Evolutionary conservation across 2,113 vertebrate genomes (phyloP).

Genomic region (Bos indicus): DNA sequence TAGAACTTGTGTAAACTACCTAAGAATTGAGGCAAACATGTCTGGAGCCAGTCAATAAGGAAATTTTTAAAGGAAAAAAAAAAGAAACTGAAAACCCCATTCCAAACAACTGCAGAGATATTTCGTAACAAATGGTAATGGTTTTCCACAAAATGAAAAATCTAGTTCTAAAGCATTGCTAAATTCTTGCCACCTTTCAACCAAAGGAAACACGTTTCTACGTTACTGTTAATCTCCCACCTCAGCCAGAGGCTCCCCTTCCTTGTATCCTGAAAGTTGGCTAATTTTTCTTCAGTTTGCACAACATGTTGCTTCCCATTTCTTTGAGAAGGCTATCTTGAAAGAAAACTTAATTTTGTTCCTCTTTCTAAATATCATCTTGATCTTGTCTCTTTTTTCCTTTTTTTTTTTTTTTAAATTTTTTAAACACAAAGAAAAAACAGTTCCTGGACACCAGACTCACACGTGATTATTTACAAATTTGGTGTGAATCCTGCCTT

Average conservation of each 20-base stretch:
- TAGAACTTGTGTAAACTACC: conserved; percentile 59
- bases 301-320: conserved; percentile 42
- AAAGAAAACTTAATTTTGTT: conserved; percentile 63
- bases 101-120: conserved; percentile 12
- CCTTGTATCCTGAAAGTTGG: conserved; percentile 52
- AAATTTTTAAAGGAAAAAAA: conserved; percentile 44
- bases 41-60: conserved; percentile 59
- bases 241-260: conserved; percentile 65
- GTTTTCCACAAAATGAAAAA: conserved; percentile 67
- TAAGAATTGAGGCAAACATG: conserved; percentile 71
- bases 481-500: conserved; percentile 75
- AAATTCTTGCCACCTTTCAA: conserved; percentile 46
- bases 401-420: not conserved
- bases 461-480: conserved; percentile 79
- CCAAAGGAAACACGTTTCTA: not conserved
- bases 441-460: conserved; percentile 74
- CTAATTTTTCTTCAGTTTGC: conserved; percentile 58
- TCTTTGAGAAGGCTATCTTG: conserved; percentile 62
- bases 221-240: conserved; percentile 7
- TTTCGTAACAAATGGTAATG: conserved; percentile 26
- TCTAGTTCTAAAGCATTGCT: conserved; percentile 56
- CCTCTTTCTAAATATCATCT: conserved; percentile 33
- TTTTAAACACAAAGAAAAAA: conserved; percentile 14
- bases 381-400: not conserved
- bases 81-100: conserved; percentile 44